A percentile compares a stretch with the other conserved stretches of the same genome.
Evolutionary conservation across 2,113 vertebrate genomes (phyloP).

Genomic region (Saccopteryx leptura): DNA sequence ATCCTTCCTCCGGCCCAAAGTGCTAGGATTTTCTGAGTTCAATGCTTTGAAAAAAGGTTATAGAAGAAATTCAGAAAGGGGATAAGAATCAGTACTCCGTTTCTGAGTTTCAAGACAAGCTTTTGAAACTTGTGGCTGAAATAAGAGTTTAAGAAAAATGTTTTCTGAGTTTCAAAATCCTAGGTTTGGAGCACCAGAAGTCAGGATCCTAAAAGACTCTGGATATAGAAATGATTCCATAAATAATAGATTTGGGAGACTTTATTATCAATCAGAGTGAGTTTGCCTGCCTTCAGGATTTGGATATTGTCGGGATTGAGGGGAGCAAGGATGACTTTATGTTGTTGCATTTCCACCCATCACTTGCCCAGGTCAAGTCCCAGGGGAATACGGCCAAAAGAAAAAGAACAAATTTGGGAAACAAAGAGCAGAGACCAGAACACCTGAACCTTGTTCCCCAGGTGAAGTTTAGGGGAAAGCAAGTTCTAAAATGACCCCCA

Average conservation of each 20-base stretch:
- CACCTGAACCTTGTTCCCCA: background rate
- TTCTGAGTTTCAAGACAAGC: background rate
- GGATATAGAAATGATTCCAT: background rate
- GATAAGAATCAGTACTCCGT: background rate
- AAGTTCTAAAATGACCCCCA: background rate
- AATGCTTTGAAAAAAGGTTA: background rate
- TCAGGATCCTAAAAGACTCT: background rate
- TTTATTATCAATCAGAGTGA: conserved; percentile 17
- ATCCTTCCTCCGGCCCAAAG: background rate
- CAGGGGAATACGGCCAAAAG: background rate
- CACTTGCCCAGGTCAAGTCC: background rate
- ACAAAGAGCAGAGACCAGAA: background rate
- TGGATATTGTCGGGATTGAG: background rate
- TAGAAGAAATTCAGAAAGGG: background rate
- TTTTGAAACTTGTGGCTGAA: conserved; percentile 5
- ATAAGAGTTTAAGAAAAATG: background rate
- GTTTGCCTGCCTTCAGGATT: background rate
- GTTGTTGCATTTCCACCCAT: too few relatives aligned
- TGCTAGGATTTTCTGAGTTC: background rate
- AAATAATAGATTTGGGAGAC: conserved; percentile 60
- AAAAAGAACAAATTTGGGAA: background rate
- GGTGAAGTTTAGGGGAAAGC: background rate
- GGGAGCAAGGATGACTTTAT: background rate
- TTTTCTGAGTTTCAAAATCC: conserved; percentile 17
- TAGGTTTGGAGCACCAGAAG: background rate